Percentiles rank a stretch among this genome's conserved stretches.
Conservation (phyloP, 2,888 invertebrate species). For the Apeira syringaria region DNA sequence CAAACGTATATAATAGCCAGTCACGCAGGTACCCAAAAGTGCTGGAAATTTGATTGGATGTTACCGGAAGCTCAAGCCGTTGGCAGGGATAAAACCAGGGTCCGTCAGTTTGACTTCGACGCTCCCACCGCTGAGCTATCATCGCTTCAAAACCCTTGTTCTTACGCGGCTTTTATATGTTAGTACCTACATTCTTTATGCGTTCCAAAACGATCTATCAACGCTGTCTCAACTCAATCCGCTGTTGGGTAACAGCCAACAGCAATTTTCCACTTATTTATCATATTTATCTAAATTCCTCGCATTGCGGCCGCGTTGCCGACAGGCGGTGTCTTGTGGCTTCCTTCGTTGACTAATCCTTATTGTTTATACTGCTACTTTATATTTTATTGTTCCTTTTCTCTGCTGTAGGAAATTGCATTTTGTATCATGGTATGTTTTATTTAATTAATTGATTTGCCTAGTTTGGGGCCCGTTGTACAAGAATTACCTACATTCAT, state of each 20-base stretch:
- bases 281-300: slow-evolving; percentile 28
- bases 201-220: slow-evolving; percentile 8
- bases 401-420: slow-evolving; percentile 13
- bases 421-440: background rate
- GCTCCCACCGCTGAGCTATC: too few species aligned
- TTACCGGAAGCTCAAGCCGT: too few species aligned
- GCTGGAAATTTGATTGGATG: too few species aligned
- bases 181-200: slow-evolving; percentile 4
- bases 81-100: too few species aligned
- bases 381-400: slow-evolving; percentile 27
- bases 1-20: too few species aligned
- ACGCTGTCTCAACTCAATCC: slow-evolving; percentile 6
- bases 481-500: too few species aligned
- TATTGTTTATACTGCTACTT: slow-evolving; percentile 22
- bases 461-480: too few species aligned
- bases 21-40: too few species aligned
- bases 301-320: slow-evolving; percentile 13
- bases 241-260: slow-evolving; percentile 30
- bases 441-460: too few species aligned
- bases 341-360: slow-evolving; percentile 32
- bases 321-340: slow-evolving; percentile 28
- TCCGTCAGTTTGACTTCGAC: too few species aligned
- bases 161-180: too few species aligned
- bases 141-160: too few species aligned
- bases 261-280: slow-evolving; percentile 32